Evolutionary conservation across 2,113 vertebrate species (phyloP), one percentile per base, ranked within the genome.

Genomic region (Ursus arctos): DNA sequence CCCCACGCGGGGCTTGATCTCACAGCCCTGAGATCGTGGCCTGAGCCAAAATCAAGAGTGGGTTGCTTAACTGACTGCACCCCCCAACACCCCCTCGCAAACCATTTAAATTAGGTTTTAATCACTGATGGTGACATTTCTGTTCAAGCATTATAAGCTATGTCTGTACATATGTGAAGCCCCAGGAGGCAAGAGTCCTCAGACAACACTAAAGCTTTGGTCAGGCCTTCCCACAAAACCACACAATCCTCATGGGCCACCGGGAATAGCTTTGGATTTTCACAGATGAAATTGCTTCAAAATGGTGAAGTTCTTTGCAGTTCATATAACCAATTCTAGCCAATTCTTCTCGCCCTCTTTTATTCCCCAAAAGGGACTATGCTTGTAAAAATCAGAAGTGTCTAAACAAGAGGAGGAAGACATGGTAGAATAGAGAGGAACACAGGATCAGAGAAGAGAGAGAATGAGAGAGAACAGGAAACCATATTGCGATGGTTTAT

Each of bases 301-400:
- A 94, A 77, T 49, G 36, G 24, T 86, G 85, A 94, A 43, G 53
- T 84, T 81, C 55, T 55, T 21, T 90, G 19, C 69, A 74, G 40
- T 95, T 85, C 43, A 95, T 51, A 36, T 53, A 76, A 91, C 74
- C 76, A 71, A 88, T 98, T 59, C 76, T 7, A 94, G 77, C 53
- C n/a, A 61, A 31, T 86, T 80, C 16, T 96, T 18, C 18, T 47
- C 76, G 77, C 11, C 63, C 28, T 43, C 14, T 71, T 47, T 96
- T 72, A 77, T 69, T 92, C 43, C 51, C 53, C 14, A n/a, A 67
- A 55, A 59, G 13, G 5, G n/a, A 92, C 91, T 97, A 92, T 83
- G 7, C 47, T 84, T 77, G 6, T 79, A 91, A 71, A 95, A 90
- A 71, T 55, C 21, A 74, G 12, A 86, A 72, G 22, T 85, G 10